Evolutionary conservation across 2,888 invertebrate species (phyloP).

Genomic region (Dasypogon diadema): DNA sequence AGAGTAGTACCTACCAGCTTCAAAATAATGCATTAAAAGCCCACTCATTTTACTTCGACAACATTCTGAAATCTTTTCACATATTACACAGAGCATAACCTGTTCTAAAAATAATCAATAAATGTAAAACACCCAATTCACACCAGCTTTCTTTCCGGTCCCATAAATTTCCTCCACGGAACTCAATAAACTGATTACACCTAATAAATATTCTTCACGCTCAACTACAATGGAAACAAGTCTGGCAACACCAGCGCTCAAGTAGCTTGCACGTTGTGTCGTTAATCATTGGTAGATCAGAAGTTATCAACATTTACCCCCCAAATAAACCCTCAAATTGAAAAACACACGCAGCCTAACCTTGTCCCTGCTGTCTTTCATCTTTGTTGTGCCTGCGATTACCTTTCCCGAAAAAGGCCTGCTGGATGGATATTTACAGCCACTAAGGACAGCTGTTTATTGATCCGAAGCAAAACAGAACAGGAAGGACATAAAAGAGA

Average conservation of each 20-base stretch:
- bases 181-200: conserved; percentile 28
- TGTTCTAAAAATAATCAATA: too few relatives aligned
- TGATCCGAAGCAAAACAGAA: conserved; percentile 39
- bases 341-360: conserved; percentile 9
- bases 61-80: too few relatives aligned
- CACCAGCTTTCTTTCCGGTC: conserved; percentile 16
- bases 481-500: conserved; percentile 29
- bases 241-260: conserved; percentile 47
- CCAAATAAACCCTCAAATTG: conserved; percentile 30
- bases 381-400: not conserved
- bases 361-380: conserved; percentile 8
- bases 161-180: conserved; percentile 10
- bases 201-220: conserved; percentile 48
- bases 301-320: conserved; percentile 46
- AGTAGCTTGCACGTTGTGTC: not conserved
- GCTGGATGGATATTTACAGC: conserved; percentile 28
- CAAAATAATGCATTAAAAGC: too few relatives aligned
- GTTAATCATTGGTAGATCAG: conserved; percentile 45
- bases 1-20: too few relatives aligned
- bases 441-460: conserved; percentile 44
- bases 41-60: too few relatives aligned
- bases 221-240: conserved; percentile 25
- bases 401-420: conserved; percentile 36
- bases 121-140: not conserved
- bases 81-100: too few relatives aligned